Evolutionary conservation across 2,888 invertebrate species (phyloP), one percentile per base, ranked within the genome.

Genomic region (Gastrophysa polygoni): DNA sequence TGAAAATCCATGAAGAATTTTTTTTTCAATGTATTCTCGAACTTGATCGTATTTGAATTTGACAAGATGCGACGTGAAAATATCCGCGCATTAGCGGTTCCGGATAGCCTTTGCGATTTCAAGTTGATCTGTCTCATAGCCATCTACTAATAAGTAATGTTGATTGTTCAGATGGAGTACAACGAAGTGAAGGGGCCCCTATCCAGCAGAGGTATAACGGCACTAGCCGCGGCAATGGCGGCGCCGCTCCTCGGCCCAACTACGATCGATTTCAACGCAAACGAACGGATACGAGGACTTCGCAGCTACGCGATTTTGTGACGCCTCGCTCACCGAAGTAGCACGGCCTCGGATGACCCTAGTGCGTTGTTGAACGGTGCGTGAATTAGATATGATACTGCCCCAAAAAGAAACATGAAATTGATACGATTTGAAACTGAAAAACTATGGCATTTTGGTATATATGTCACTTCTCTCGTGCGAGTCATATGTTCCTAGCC

Each of bases 251-350:
- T 47, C 54, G 63, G 51, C 24, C 57, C 16, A 57, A 24, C 49
- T 73, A 75, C 63, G 78, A 79, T 67, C 63, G 75, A 63, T 63
- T 73, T 63, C 66, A 70, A 55, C 76, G 79, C 44, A 72, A 78
- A 59, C 73, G 78, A 71, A 76, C 75, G 8, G 80, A 80, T 59
- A 73, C 63, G 48, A 71, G 75, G 50, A 75, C 78, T 57, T 76
- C 81, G 48, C 81, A 81, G 60, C 71, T 81, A 69, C 79, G 81
- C 61, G 82, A 82, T 63, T 81, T 78, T 67, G 79, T 80, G 24
- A 74, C 78, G 6, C 75, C 79, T 51, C 80, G 81, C 59, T 82
- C 81, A 58, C 81, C 79, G 74, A 84, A 75, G 83, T 82, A 82
- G 79, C 78, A 75, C 66, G 65, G 57, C 43, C 44, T 55, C 34